A percentile compares a stretch with the other conserved stretches of the same genome.
Conservation (phyloP, 2,797 vertebrate genomes). For the Phataginus tetradactyla region DNA sequence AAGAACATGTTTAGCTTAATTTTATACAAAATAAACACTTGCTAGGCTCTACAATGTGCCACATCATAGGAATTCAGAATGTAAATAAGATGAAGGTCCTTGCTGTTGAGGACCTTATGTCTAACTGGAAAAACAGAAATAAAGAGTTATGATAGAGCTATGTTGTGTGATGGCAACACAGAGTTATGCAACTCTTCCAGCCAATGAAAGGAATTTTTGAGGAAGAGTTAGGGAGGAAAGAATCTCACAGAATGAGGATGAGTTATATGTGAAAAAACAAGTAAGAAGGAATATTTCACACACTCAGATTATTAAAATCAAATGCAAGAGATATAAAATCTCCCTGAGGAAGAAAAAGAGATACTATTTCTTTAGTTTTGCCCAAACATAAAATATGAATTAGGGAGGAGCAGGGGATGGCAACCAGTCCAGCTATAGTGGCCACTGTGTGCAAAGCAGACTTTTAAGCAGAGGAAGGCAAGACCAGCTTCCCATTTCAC, state of each 20-base stretch:
- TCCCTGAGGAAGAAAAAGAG: background rate
- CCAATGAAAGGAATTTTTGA: background rate
- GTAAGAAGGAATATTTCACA: background rate
- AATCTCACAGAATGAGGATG: background rate
- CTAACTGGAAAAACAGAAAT: background rate
- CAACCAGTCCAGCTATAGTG: too few species aligned
- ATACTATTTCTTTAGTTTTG: background rate
- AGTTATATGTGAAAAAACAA: background rate
- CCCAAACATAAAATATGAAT: background rate
- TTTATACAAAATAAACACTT: background rate
- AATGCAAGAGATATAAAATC: background rate
- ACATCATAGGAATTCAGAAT: background rate
- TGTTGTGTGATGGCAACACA: background rate
- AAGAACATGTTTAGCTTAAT: conserved; percentile 39
- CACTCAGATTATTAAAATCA: background rate
- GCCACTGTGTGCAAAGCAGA: background rate
- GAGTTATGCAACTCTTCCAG: background rate
- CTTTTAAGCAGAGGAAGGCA: background rate
- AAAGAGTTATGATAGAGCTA: background rate
- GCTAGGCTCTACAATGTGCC: background rate
- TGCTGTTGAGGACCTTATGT: background rate
- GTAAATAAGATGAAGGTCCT: background rate
- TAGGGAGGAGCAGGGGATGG: background rate
- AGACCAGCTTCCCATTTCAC: background rate
- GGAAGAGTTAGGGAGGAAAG: background rate